Conservation (phyloP, 1,140 invertebrate species). For the Drosophila kohkoa region DNA sequence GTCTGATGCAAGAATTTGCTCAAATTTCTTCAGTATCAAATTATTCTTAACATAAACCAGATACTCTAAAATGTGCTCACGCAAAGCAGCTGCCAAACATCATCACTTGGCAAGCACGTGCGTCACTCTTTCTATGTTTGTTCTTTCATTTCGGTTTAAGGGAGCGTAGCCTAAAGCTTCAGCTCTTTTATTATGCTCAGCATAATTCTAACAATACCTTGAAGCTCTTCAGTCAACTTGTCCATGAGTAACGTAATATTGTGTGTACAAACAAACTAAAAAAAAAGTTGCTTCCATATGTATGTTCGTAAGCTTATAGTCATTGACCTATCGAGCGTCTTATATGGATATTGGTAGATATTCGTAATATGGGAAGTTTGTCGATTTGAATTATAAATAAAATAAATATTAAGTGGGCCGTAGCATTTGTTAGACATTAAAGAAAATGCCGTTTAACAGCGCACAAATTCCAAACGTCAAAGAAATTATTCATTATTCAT, state of each 20-base stretch:
- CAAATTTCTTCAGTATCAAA: slow-evolving; percentile 52
- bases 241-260: neutral
- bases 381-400: neutral
- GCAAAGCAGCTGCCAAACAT: neutral
- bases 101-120: slow-evolving; percentile 13
- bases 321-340: slow-evolving; percentile 10
- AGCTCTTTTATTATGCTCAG: slow-evolving; percentile 6
- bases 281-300: neutral
- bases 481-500: neutral
- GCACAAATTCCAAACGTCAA: neutral
- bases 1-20: slow-evolving; percentile 68
- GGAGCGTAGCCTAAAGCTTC: neutral
- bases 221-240: slow-evolving; percentile 19
- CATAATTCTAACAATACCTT: neutral
- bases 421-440: slow-evolving; percentile 1
- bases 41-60: slow-evolving; percentile 21
- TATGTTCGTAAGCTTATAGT: neutral
- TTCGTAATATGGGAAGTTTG: neutral
- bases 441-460: neutral
- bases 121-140: neutral
- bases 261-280: neutral
- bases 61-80: neutral
- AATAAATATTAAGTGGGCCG: neutral
- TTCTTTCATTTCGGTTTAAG: slow-evolving; percentile 18
- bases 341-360: slow-evolving; percentile 3